phyloP scores from a whole-genome alignment of 1,140 invertebrate genomes.

The Meloidogyne exigua region DNA sequence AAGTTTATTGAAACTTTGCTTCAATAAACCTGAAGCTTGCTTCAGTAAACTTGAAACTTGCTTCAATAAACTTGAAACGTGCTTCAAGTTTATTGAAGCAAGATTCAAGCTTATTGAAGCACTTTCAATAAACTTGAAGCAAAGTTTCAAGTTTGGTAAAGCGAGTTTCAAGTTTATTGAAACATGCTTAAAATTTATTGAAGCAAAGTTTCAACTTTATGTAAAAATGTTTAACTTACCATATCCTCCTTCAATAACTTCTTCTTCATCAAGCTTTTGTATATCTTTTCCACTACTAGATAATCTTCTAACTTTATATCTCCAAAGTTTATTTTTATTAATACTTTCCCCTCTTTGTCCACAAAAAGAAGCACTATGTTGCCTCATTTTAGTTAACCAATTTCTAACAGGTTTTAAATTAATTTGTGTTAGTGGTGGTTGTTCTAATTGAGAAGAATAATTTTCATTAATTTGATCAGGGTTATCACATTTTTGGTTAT shows the following conservation, averaged over 20 bases:
- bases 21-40: too few species aligned
- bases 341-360: not conserved
- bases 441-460: not conserved
- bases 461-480: constrained; percentile 12
- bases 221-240: not conserved
- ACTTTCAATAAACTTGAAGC: too few species aligned
- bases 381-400: not conserved
- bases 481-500: constrained; percentile 4
- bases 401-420: not conserved
- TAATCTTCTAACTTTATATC: not conserved
- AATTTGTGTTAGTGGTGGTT: not conserved
- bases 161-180: too few species aligned
- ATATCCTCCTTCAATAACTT: not conserved
- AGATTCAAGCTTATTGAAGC: too few species aligned
- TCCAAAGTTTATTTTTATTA: not conserved
- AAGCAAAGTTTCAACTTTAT: too few species aligned
- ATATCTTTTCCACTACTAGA: not conserved
- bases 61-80: too few species aligned
- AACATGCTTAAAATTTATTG: too few species aligned
- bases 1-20: too few species aligned
- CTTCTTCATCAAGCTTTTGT: not conserved
- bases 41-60: too few species aligned
- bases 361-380: constrained; percentile 1
- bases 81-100: too few species aligned
- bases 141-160: too few species aligned